Evolutionary conservation across 2,888 invertebrate genomes (phyloP).

Genomic region (Octodonta nipae): DNA sequence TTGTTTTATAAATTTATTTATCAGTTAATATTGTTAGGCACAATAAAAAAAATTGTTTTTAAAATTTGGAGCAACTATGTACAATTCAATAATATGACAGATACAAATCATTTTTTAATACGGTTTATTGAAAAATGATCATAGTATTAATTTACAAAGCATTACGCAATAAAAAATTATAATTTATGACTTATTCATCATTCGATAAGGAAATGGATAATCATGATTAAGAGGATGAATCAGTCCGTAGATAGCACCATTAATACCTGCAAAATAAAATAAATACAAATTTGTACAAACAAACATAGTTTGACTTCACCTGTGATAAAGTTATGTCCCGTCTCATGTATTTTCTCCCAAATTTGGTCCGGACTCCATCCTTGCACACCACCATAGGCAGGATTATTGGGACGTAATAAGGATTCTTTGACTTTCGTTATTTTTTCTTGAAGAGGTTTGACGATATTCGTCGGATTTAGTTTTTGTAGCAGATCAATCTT

Average conservation of each 20-base stretch:
- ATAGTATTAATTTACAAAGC: no score
- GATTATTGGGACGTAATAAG: slow-evolving; percentile 10
- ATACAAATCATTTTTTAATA: no score
- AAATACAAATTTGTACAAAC: no score
- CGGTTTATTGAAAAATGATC: no score
- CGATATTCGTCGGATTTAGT: slow-evolving; percentile 3
- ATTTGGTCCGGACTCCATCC: slow-evolving; percentile 12
- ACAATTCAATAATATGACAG: no score
- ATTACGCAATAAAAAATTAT: no score
- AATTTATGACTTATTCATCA: no score
- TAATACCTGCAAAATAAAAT: slow-evolving; percentile 9
- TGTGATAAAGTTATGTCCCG: slow-evolving; percentile 9
- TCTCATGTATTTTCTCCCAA: slow-evolving; percentile 14
- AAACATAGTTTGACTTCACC: slow-evolving; percentile 5
- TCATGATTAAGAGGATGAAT: slow-evolving; percentile 10
- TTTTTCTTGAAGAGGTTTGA: slow-evolving; percentile 10
- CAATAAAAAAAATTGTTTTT: no score
- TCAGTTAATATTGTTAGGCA: no score
- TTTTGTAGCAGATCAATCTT: slow-evolving; percentile 4
- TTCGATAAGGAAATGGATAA: slow-evolving; percentile 17
- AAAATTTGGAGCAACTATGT: no score
- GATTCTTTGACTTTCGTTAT: slow-evolving; percentile 8
- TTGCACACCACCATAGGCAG: slow-evolving; percentile 13
- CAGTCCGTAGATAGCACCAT: slow-evolving; percentile 13
- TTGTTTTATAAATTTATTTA: no score